Base-by-base conservation (phyloP, 2,888 invertebrate species). In the Dryobotodes eremita region DNA sequence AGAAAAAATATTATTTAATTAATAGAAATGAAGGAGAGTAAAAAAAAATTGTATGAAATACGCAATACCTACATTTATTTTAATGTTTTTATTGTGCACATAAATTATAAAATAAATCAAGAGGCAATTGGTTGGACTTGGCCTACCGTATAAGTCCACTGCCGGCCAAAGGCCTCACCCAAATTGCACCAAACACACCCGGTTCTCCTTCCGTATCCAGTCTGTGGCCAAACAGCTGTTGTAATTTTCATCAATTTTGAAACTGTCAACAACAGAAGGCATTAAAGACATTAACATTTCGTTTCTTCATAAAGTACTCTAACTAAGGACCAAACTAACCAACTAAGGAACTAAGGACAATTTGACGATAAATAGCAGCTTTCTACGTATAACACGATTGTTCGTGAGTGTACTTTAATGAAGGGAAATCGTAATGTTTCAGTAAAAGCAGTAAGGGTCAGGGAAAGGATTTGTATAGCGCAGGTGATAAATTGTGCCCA, bases 311-410 rank as follows among this genome's bases (percentile, higher is more conserved):
- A n/a, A 79, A 61, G 50, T 79, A 65, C 31, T 26, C 31, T 68
- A 68, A 69, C n/a, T n/a, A n/a, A n/a, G n/a, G n/a, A n/a, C n/a
- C n/a, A n/a, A n/a, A n/a, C n/a, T n/a, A n/a, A n/a, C n/a, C 64
- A 26, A 70, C 75, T 65, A 70, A 59, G 26, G 26, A 61, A 42
- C 42, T 42, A 31, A 42, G 55, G 1, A 81, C 53, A 81, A 80
- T 36, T 61, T 71, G 66, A 81, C 55, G 66, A 81, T 75, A 70
- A 80, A 75, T 81, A 57, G 55, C 48, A 66, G n/a, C 13, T 59
- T 59, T 31, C 53, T n/a, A 46, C 55, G 73, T 36, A n/a, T 23
- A 31, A 6, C 26, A 71, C 70, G 66, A 71, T 66, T 36, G 75
- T 66, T 55, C 20, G n/a, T 55, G 48, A 61, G 59, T 76, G 48